Evolutionary conservation across 2,797 vertebrate genomes (phyloP).

Genomic region (Pipistrellus pygmaeus): DNA sequence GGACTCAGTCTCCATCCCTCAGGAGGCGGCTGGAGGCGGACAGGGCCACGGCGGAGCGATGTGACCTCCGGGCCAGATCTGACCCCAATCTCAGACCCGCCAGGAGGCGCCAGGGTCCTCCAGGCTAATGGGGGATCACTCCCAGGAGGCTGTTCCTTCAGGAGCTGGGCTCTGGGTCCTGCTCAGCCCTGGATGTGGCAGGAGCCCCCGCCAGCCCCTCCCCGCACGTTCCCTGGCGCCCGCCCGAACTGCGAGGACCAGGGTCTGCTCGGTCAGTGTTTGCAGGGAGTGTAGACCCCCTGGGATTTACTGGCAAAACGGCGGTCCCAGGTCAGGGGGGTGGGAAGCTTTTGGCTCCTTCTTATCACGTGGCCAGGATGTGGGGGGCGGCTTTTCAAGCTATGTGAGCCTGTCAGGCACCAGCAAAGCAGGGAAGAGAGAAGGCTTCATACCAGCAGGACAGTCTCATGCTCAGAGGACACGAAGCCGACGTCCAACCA

Average conservation of each 20-base stretch:
- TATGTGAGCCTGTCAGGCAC: neutral
- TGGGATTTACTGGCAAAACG: neutral
- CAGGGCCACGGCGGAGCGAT: neutral
- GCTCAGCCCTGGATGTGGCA: neutral
- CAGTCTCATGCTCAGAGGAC: neutral
- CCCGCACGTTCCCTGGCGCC: neutral
- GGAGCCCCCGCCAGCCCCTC: neutral
- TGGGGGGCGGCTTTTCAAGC: neutral
- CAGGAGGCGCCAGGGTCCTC: neutral
- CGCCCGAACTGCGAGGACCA: rapidly evolving
- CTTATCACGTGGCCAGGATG: neutral
- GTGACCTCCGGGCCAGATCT: neutral
- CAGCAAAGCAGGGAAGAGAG: neutral
- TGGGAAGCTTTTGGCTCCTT: neutral
- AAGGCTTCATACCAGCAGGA: neutral
- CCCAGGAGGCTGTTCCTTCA: conserved; percentile 15
- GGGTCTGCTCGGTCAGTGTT: neutral
- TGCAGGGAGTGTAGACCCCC: neutral
- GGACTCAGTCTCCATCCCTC: neutral
- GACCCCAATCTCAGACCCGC: conserved; percentile 22
- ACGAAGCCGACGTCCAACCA: neutral
- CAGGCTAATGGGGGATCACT: conserved; percentile 23
- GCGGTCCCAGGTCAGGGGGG: neutral
- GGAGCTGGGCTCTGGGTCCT: neutral
- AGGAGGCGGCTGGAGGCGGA: neutral